phyloP scores from a whole-genome alignment of 2,888 invertebrate species.

The Hermaeophaga mercurialis region DNA sequence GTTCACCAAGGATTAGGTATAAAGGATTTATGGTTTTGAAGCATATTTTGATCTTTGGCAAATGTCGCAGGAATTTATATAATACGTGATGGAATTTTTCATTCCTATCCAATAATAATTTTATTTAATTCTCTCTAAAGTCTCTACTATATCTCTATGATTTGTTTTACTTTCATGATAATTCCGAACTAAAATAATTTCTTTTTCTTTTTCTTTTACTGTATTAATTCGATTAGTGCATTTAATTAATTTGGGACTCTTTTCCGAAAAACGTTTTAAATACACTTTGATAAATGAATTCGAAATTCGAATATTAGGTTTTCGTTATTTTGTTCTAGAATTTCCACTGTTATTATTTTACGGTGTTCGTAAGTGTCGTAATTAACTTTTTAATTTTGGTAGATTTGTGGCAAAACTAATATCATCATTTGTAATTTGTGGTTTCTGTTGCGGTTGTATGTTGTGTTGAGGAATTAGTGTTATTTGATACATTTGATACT shows the following conservation, averaged over 20 bases:
- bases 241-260: slow-evolving; percentile 5
- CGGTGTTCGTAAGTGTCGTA: too few species aligned
- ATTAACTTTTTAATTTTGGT: slow-evolving; percentile 1
- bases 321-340: slow-evolving; percentile 1
- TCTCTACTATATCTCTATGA: background rate
- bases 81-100: slow-evolving; percentile 3
- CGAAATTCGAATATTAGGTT: background rate
- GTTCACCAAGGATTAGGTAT: too few species aligned
- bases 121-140: background rate
- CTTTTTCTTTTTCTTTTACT: slow-evolving; percentile 10
- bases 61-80: slow-evolving; percentile 19
- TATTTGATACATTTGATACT: background rate
- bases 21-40: too few species aligned
- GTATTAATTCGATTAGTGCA: slow-evolving; percentile 3
- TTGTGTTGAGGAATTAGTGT: background rate
- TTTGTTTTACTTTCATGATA: slow-evolving; percentile 8
- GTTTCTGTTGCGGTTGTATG: background rate
- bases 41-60: too few species aligned
- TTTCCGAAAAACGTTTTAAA: slow-evolving; percentile 6
- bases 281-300: background rate
- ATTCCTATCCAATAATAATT: slow-evolving; percentile 17
- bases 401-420: background rate
- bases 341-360: background rate
- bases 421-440: background rate
- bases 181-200: slow-evolving; percentile 1